These are phyloP conservation scores for Neuroterus valhalla DNA, from an alignment of 1,140 invertebrate species.

Conservation along the genomic window DNA sequence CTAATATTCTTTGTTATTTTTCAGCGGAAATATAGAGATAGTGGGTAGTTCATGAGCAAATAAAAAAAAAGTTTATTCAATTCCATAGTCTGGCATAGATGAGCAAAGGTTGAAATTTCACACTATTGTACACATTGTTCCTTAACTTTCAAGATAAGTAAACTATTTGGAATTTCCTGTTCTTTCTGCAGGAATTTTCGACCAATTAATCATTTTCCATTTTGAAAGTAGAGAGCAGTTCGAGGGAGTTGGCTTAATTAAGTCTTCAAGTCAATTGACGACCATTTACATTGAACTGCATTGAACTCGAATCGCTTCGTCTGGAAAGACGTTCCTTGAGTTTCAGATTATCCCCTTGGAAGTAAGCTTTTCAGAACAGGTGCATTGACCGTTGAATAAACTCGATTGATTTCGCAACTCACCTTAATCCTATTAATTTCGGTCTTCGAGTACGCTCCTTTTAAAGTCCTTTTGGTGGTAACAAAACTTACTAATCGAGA, in stretches of 20 bases:
- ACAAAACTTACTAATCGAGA: not conserved
- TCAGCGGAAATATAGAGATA: no score
- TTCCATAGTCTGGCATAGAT: no score
- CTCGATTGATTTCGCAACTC: not conserved
- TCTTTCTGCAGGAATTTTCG: not conserved
- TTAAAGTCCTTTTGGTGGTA: not conserved
- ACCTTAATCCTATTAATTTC: not conserved
- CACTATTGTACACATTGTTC: no score
- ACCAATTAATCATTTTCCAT: not conserved
- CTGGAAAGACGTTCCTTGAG: not conserved
- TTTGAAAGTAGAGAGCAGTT: not conserved
- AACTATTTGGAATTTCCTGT: no score
- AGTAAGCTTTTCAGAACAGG: constrained; percentile 8
- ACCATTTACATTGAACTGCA: not conserved
- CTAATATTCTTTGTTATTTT: no score
- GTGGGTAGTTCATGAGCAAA: no score
- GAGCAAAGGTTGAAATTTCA: no score
- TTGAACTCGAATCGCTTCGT: not conserved
- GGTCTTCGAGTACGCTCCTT: not conserved
- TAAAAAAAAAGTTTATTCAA: no score
- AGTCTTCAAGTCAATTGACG: not conserved
- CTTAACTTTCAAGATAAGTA: no score
- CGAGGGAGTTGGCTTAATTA: not conserved
- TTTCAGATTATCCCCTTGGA: not conserved
- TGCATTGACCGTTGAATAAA: constrained; percentile 8